A percentile compares a stretch with the other conserved stretches of the same genome.
phyloP scores from a whole-genome alignment of 2,113 vertebrate species.

The Chloroceryle aenea region DNA sequence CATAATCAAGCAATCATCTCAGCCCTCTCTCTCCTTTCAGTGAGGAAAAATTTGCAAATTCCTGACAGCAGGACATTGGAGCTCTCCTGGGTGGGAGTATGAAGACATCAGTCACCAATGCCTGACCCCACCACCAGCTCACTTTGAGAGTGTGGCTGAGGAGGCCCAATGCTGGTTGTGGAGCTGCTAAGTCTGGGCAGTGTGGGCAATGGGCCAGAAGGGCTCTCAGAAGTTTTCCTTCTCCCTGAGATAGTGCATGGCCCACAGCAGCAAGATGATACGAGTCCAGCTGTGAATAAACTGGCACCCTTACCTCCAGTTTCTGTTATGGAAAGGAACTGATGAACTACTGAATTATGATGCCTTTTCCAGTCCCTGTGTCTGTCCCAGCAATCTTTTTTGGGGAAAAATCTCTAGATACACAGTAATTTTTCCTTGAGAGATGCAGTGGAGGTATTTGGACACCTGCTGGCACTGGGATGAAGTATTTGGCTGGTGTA shows the following conservation, averaged over 20 bases:
- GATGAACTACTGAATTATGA: neutral
- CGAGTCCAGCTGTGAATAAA: constrained; percentile 35
- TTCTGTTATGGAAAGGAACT: neutral
- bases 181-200: neutral
- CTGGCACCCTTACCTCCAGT: neutral
- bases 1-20: constrained; percentile 53
- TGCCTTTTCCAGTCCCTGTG: neutral
- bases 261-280: neutral
- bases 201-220: neutral
- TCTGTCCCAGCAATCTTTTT: neutral
- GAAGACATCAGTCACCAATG: constrained; percentile 74
- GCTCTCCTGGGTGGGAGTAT: constrained; percentile 73
- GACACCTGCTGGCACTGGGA: neutral
- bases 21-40: constrained; percentile 44
- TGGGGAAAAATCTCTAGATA: neutral
- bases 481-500: neutral
- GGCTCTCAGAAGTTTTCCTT: constrained; percentile 50
- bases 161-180: constrained; percentile 42
- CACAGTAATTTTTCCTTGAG: neutral
- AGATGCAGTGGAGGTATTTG: neutral
- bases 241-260: neutral
- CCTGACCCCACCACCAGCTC: constrained; percentile 30
- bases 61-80: constrained; percentile 66
- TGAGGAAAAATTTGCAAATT: constrained; percentile 72
- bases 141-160: constrained; percentile 69